Conservation (phyloP, 2,113 vertebrate species). For the Pedionomus torquatus region DNA sequence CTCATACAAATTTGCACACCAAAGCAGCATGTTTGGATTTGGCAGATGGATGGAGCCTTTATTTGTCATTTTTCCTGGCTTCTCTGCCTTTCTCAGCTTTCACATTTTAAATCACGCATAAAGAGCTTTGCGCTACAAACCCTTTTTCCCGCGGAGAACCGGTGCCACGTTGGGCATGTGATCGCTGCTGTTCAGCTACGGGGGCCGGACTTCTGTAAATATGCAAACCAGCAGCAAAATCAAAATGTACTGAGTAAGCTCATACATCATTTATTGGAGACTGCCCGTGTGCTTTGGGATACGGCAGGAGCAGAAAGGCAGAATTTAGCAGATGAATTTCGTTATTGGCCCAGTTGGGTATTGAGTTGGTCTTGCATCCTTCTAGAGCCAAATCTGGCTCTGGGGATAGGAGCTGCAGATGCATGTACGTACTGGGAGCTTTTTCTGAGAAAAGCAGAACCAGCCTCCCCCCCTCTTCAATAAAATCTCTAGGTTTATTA, state of each 20-base stretch:
- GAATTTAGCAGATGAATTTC: constrained; percentile 9
- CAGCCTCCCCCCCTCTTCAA: not conserved
- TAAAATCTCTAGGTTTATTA: constrained; percentile 13
- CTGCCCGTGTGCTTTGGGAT: constrained; percentile 9
- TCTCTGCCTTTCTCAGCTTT: not conserved
- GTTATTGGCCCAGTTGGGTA: constrained; percentile 1
- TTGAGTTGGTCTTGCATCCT: not conserved
- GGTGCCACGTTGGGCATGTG: not conserved
- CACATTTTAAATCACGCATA: not conserved
- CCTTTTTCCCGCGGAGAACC: not conserved
- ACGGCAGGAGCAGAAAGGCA: not conserved
- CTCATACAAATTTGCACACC: not conserved
- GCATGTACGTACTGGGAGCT: not conserved
- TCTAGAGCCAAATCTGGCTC: not conserved
- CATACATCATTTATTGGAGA: not conserved
- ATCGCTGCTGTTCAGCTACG: not conserved
- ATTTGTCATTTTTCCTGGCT: not conserved
- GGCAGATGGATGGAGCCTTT: not conserved
- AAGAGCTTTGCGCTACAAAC: not conserved
- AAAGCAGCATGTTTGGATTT: not conserved
- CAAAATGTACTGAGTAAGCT: not conserved
- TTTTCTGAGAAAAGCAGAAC: not conserved
- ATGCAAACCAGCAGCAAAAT: constrained; percentile 22
- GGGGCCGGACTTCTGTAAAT: not conserved
- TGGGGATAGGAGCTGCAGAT: not conserved